Conservation (phyloP, 2,888 invertebrate genomes). For the Drosophila buzzatii region DNA sequence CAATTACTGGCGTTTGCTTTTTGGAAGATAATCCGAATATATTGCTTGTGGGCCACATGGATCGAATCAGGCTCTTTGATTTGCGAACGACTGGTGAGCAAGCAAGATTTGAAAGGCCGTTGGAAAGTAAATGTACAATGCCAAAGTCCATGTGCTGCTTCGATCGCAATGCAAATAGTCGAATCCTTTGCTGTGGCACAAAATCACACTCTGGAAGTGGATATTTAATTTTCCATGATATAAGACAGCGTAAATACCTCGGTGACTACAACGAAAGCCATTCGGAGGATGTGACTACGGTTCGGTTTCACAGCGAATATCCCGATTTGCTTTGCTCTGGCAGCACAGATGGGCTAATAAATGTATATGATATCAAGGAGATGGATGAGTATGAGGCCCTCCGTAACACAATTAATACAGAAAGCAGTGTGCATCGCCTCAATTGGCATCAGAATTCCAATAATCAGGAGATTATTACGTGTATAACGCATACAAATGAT, state of each 20-base stretch:
- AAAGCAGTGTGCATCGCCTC: conserved; percentile 90
- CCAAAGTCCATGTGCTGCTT: conserved; percentile 89
- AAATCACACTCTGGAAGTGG: conserved; percentile 89
- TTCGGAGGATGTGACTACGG: conserved; percentile 91
- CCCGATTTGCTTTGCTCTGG: conserved; percentile 90
- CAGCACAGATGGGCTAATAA: conserved; percentile 93
- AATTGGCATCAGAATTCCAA: conserved; percentile 86
- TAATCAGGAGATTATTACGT: conserved; percentile 87
- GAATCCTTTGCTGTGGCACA: conserved; percentile 91
- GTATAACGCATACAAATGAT: conserved; percentile 90
- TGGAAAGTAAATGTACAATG: background rate
- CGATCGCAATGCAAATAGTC: conserved; percentile 90
- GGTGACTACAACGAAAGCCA: conserved; percentile 95
- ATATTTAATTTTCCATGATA: conserved; percentile 93
- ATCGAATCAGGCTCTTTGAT: conserved; percentile 81
- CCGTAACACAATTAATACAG: conserved; percentile 90
- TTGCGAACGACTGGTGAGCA: conserved; percentile 85
- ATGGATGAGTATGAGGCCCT: conserved; percentile 92
- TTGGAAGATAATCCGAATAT: conserved; percentile 73
- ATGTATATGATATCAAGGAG: conserved; percentile 92
- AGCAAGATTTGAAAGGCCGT: conserved; percentile 71
- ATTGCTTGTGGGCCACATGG: conserved; percentile 74
- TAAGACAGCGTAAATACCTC: conserved; percentile 87
- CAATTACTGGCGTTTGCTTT: conserved; percentile 63
- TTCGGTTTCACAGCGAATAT: conserved; percentile 90